Evolutionary conservation across 2,797 vertebrate genomes (phyloP), one percentile per base, ranked within the genome.

Genomic region (Pelochelys cantorii): DNA sequence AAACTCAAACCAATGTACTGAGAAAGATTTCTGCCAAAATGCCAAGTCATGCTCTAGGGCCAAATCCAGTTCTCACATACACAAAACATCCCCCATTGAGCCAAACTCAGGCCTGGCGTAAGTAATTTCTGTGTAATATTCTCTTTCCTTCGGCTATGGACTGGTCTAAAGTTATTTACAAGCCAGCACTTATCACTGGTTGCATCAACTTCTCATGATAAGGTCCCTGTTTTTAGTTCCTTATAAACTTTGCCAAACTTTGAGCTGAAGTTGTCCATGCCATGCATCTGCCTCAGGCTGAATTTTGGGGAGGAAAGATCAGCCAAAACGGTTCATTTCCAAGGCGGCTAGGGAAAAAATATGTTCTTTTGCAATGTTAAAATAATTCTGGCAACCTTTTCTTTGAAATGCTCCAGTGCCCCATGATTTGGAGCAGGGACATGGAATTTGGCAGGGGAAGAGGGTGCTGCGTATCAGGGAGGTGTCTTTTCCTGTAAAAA

Each of bases 181-280:
- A 78, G 91, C 88, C 95, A 93, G 91, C 95, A 93, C 89, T 94
- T 96, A 96, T 93, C 95, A 95, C 96, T 96, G 96, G 96, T 97
- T 97, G 95, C 92, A 96, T 91, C 95, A 95, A 96, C 95, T 97
- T 97, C 96, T 95, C 92, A 96, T 95, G 95, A 96, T 7, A 78
- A 97, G 90, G 91, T 91, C 95, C 95, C 95, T 93, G 92, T 95
- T 96, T 96, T 95, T 2, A 94, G 95, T 95, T 95, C 91, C 91
- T 97, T 95, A 86, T 95, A 86, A 48, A 74, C 93, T 96, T 95
- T 93, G 94, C 96, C 96, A 96, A 81, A 96, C 74, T 71, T 94
- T 86, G 84, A 94, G 90, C 84, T 97, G 91, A 94, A 96, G 95
- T 94, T 89, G 91, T 92, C 42, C 92, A 90, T 88, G 86, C 90